Percentiles rank a stretch among this genome's conserved stretches.
These are phyloP conservation scores for Percina caprodes DNA, from an alignment of 2,113 vertebrate genomes.

Conservation along the genomic window DNA sequence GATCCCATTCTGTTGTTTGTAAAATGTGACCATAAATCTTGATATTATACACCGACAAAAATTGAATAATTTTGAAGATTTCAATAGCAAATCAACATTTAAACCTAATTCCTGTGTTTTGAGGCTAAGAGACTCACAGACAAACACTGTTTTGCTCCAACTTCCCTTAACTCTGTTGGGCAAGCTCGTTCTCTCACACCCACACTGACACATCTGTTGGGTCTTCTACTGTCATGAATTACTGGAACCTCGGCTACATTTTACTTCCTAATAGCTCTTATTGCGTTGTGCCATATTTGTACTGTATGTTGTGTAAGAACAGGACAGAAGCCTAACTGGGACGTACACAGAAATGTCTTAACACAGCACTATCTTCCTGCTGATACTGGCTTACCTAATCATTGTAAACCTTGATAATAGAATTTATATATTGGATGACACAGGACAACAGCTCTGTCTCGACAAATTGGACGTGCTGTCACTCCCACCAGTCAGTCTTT, in stretches of 20 bases:
- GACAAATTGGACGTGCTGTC: background rate
- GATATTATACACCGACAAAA: background rate
- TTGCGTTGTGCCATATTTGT: background rate
- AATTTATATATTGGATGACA: background rate
- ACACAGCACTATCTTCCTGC: background rate
- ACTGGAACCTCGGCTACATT: constrained; percentile 23
- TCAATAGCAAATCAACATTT: background rate
- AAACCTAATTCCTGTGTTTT: constrained; percentile 6
- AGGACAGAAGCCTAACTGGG: background rate
- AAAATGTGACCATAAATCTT: background rate
- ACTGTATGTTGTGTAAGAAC: background rate
- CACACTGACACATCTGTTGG: background rate
- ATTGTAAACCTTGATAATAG: background rate
- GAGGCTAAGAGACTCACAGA: background rate
- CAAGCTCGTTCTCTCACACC: constrained; percentile 22
- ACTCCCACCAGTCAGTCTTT: background rate
- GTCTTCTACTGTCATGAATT: background rate
- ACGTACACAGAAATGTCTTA: background rate
- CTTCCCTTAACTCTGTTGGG: constrained; percentile 44
- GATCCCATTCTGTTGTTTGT: background rate
- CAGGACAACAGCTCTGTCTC: background rate
- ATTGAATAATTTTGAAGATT: background rate
- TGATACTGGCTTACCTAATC: background rate
- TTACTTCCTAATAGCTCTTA: constrained; percentile 28
- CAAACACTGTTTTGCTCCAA: constrained; percentile 15